Evolutionary conservation across 1,140 invertebrate species (phyloP), one percentile per base, ranked within the genome.

Genomic region (Trachymyrmex cornetzi): DNA sequence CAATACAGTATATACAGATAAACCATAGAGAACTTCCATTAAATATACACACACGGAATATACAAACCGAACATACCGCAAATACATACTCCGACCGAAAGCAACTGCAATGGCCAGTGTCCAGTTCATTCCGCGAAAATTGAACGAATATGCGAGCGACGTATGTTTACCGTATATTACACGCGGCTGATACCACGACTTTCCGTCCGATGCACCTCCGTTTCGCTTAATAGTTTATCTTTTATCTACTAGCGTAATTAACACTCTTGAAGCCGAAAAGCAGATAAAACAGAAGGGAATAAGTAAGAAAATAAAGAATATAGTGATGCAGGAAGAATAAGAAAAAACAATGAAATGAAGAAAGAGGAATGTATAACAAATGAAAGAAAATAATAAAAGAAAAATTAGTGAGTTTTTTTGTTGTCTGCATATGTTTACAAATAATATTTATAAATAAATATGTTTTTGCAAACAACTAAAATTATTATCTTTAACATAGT

Each of bases 121-220:
- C 66, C 66, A 71, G 48, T 72, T 81, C 71, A 71, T 50, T 81
- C 11, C 30, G n/a, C 50, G 79, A 71, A 81, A 81, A 81, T 81
- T 81, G 50, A 71, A 55, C 79, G 48, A 71, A 55, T 69, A 55
- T 38, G 77, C 48, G 66, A 53, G 77, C 64, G 50, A 81, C 50
- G 34, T 57, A 57, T 71, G 55, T 72, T 81, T 72, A 57, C 50
- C 30, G 34, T 81, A 57, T 69, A 55, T 53, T 55, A 19, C 64
- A 19, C 3, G 38, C 75, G 48, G 64, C n/a, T 81, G 69, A 55
- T 72, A 59, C n/a, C 3, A 2, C 19, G 74, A 77, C 61, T 66
- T 64, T 71, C 30, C 16, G n/a, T 71, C 30, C 24, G 64, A 69
- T 19, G 34, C 53, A 71, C 71, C 66, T 81, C 11, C 50, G 24